Evolutionary conservation across 2,113 vertebrate species (phyloP).

Genomic region (Morone saxatilis): DNA sequence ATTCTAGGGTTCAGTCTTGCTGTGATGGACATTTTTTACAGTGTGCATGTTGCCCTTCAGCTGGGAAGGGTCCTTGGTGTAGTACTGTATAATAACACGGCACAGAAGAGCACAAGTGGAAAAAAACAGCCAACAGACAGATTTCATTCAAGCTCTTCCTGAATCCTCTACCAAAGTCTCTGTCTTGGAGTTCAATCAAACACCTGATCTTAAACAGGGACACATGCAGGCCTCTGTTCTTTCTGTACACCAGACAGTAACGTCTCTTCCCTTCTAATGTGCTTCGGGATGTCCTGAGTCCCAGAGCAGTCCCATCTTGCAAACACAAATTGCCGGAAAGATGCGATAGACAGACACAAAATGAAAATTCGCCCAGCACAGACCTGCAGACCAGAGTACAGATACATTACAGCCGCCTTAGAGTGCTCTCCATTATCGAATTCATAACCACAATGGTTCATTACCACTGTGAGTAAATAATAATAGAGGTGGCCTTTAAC

Average conservation of each 20-base stretch:
- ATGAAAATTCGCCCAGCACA: constrained; percentile 10
- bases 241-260: constrained; percentile 13
- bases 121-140: background rate
- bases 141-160: constrained; percentile 6
- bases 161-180: background rate
- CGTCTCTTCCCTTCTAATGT: constrained; percentile 38
- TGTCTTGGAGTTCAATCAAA: constrained; percentile 23
- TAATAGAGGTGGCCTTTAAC: constrained; percentile 52
- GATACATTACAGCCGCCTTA: constrained; percentile 34
- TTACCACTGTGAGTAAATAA: constrained; percentile 61
- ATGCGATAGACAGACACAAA: constrained; percentile 31
- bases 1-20: background rate
- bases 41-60: constrained; percentile 55
- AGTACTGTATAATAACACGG: constrained; percentile 19
- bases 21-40: constrained; percentile 28
- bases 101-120: constrained; percentile 24
- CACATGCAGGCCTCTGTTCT: constrained; percentile 21
- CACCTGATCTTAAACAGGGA: background rate
- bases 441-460: constrained; percentile 53
- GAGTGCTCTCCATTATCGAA: constrained; percentile 39
- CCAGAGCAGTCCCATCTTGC: constrained; percentile 13
- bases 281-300: constrained; percentile 35
- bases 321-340: constrained; percentile 35
- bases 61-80: constrained; percentile 44
- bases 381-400: constrained; percentile 40